These are phyloP conservation scores for Coleophora deauratella DNA, from an alignment of 2,888 invertebrate genomes.

Conservation along the genomic window DNA sequence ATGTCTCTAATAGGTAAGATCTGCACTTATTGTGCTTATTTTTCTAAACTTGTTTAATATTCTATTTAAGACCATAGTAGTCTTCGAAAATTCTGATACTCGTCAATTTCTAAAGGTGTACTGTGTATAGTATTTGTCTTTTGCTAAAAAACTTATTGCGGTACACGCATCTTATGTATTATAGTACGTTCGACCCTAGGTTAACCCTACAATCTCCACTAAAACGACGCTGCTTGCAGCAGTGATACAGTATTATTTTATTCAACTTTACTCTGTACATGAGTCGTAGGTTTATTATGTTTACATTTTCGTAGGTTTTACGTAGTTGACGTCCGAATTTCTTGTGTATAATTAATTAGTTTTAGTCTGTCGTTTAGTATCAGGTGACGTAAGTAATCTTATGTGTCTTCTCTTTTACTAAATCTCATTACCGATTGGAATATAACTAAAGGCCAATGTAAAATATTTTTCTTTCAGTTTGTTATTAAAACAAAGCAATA, in stretches of 20 bases:
- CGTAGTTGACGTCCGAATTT: conserved; percentile 44
- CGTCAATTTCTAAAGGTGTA: conserved; percentile 6
- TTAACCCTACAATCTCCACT: conserved; percentile 35
- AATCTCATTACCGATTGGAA: no score
- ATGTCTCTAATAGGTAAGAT: conserved; percentile 12
- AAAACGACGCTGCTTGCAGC: conserved; percentile 55
- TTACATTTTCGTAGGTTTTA: conserved; percentile 48
- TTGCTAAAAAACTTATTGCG: not conserved
- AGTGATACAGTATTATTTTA: conserved; percentile 71
- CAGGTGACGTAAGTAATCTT: no score
- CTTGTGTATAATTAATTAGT: conserved; percentile 13
- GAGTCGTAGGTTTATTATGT: conserved; percentile 36
- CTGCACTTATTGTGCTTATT: conserved; percentile 31
- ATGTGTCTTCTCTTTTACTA: no score
- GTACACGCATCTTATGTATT: not conserved
- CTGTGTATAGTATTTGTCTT: not conserved
- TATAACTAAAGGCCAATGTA: no score
- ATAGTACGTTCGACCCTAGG: no score
- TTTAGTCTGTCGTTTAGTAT: not conserved
- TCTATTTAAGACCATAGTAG: conserved; percentile 1
- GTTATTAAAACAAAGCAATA: conserved; percentile 6
- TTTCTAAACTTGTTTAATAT: conserved; percentile 16
- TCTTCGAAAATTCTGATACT: conserved; percentile 2
- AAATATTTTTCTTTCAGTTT: conserved; percentile 5
- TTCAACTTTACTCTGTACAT: conserved; percentile 62